A percentile compares a stretch with the other conserved stretches of the same genome.
These are phyloP conservation scores for Troides helena DNA, from an alignment of 2,888 invertebrate genomes.

Conservation along the genomic window DNA sequence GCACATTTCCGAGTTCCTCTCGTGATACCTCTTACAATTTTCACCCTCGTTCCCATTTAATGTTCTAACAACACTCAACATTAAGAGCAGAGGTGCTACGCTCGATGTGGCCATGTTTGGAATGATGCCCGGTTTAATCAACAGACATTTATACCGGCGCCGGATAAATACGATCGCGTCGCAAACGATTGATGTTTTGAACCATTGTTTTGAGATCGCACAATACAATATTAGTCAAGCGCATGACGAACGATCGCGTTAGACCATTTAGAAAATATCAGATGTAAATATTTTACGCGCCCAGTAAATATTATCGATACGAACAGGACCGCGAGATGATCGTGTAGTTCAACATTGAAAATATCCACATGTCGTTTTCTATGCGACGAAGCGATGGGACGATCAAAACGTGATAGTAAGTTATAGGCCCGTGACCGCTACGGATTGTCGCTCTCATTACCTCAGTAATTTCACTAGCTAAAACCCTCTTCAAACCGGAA, in stretches of 20 bases:
- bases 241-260: conserved; percentile 3
- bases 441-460: too few species aligned
- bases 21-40: not conserved
- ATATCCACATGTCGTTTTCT: not conserved
- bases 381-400: too few species aligned
- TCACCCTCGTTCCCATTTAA: not conserved
- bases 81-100: conserved; percentile 7
- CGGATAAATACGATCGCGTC: conserved; percentile 1
- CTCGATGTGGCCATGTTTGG: conserved; percentile 2
- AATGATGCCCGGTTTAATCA: conserved; percentile 3
- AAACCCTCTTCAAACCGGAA: too few species aligned
- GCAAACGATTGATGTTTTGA: conserved; percentile 17
- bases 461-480: too few species aligned
- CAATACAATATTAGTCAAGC: conserved; percentile 14
- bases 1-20: conserved; percentile 26
- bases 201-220: conserved; percentile 23
- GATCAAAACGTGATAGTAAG: too few species aligned
- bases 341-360: not conserved
- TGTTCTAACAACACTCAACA: not conserved
- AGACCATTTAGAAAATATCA: conserved; percentile 2
- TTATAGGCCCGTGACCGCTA: too few species aligned
- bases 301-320: conserved; percentile 3
- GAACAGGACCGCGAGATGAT: not conserved
- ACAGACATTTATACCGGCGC: conserved; percentile 23
- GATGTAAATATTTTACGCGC: conserved; percentile 2